Conservation (phyloP, 2,113 vertebrate species). For the Silurus meridionalis region DNA sequence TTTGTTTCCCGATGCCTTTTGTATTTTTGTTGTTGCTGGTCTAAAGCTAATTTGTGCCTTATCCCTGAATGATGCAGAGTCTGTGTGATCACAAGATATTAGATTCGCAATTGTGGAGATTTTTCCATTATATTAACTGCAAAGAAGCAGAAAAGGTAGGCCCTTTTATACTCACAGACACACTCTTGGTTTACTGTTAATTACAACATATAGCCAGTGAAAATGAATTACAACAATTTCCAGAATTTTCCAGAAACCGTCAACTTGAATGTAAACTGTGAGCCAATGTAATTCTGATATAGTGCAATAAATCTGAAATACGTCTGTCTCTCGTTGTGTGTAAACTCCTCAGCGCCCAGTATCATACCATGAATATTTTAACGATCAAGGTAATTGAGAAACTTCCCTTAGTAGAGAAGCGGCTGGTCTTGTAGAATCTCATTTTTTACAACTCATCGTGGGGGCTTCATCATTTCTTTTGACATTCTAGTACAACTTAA, state of each 20-base stretch:
- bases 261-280: neutral
- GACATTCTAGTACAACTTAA: slow-evolving; percentile 16
- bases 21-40: neutral
- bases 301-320: neutral
- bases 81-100: neutral
- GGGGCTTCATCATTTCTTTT: neutral
- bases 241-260: neutral
- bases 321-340: neutral
- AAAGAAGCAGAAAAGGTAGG: neutral
- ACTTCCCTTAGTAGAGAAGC: neutral
- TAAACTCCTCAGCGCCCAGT: neutral
- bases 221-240: neutral
- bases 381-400: neutral
- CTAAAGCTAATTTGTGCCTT: neutral
- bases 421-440: neutral
- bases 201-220: neutral
- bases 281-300: neutral
- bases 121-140: neutral
- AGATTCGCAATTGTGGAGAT: neutral
- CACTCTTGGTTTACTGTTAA: neutral
- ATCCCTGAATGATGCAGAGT: neutral
- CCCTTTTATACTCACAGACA: neutral
- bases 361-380: neutral
- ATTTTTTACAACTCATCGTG: neutral
- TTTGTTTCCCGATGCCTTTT: neutral